Evolutionary conservation across 2,113 vertebrate genomes (phyloP), one percentile per base, ranked within the genome.

Genomic region (Lasiurus cinereus): DNA sequence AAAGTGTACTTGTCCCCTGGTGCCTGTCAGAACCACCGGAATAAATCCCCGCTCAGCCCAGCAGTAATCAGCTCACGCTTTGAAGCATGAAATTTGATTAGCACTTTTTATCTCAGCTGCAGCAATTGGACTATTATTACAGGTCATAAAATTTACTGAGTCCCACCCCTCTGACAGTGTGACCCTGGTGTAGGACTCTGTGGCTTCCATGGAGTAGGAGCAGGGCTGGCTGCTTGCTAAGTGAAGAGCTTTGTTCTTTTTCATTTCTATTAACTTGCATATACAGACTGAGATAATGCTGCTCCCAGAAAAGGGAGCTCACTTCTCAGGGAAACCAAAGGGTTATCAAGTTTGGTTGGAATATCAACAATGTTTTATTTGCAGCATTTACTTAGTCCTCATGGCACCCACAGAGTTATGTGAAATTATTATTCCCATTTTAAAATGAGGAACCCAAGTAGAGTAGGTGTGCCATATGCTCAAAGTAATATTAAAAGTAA

Each of bases 21-120:
- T 31, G 73, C 93, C 87, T 94, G 90, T 88, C 90, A 92, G 46
- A 95, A 83, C 62, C 82, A 54, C 46, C 16, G 56, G 92, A 96
- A 94, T 96, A 97, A 96, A 97, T 97, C 29, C 88, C 77, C 73
- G 88, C 73, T 83, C 7, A 4, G 88, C 56, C 80, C 69, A 85
- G 92, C 56, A 77, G 91, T 95, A 96, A 96, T 97, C 93, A 97
- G 88, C 78, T 94, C 95, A 97, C 0, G 16, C 90, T 76, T 79
- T 96, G 94, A 93, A 95, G 95, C 94, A n/a, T 97, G 97, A 97
- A 97, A 96, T 97, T 97, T 97, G 94, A 97, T 97, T 97, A 97
- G 94, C 56, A 16, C 56, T 94, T 95, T 96, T 96, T 95, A 96
- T 96, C 94, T 94, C 94, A n/a, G 78, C 82, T 90, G 94, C 88